These are phyloP conservation scores for Cliona cf. orientalis DNA, from an alignment of 37 sponge, comb jelly and placozoan species.

Conservation along the genomic window DNA sequence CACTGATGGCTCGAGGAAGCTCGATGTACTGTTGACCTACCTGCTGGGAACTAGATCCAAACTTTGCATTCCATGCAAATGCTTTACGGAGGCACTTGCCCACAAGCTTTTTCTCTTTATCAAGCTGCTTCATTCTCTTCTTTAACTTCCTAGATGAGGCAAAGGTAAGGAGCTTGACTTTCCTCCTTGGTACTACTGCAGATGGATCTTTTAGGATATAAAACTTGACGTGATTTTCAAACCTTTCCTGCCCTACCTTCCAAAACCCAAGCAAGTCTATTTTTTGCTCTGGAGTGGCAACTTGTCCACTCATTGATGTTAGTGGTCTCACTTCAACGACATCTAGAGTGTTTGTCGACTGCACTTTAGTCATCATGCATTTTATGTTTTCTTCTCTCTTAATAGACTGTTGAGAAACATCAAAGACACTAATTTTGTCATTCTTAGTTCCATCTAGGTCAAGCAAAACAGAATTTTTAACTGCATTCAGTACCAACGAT, in stretches of 20 bases:
- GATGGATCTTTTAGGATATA: constrained; percentile 25
- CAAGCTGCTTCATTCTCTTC: constrained; percentile 13
- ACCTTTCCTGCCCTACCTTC: background rate
- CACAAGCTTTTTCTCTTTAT: constrained; percentile 28
- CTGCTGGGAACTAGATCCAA: no score
- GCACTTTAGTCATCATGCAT: no score
- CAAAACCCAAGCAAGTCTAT: constrained; percentile 8
- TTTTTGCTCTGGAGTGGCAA: background rate
- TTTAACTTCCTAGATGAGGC: background rate
- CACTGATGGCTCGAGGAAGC: constrained; percentile 21
- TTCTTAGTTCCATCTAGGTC: no score
- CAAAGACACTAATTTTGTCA: no score
- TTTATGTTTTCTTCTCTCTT: no score
- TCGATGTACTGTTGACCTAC: constrained; percentile 23
- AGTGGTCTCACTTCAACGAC: no score
- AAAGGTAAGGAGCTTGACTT: background rate
- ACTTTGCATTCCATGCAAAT: background rate
- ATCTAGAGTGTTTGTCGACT: no score
- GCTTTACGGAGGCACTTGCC: background rate
- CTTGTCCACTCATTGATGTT: background rate
- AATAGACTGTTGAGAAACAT: no score
- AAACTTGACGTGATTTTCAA: background rate
- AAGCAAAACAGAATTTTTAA: background rate
- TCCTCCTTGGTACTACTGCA: constrained; percentile 15
- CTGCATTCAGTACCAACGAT: background rate